phyloP scores from a whole-genome alignment of 2,888 invertebrate species.

The Rhopalosiphum nymphaeae region DNA sequence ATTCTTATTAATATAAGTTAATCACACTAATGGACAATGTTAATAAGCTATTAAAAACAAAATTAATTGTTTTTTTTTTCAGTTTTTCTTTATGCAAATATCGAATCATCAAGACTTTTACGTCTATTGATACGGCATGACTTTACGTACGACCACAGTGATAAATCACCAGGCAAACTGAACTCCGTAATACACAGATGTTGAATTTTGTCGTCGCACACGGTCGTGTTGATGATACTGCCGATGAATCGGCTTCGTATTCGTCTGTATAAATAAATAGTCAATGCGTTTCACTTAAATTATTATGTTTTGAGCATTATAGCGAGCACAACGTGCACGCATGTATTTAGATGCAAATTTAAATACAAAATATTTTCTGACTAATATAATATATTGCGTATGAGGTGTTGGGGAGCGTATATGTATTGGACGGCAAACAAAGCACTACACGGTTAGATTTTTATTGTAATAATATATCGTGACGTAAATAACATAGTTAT shows the following conservation, averaged over 20 bases:
- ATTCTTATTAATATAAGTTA: not conserved
- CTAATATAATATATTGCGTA: too few species aligned
- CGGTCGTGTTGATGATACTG: not conserved
- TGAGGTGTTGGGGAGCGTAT: not conserved
- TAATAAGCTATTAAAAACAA: not conserved
- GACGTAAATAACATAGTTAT: not conserved
- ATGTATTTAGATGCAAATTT: not conserved
- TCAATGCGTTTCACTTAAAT: not conserved
- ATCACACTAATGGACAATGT: not conserved
- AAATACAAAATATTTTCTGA: not conserved
- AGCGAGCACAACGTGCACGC: not conserved
- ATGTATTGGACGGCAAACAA: not conserved
- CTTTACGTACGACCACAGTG: not conserved
- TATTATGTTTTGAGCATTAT: not conserved
- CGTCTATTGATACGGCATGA: not conserved
- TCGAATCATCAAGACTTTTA: not conserved
- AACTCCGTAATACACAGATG: not conserved
- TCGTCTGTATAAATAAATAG: too few species aligned
- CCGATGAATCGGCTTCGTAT: not conserved
- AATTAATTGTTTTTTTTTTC: not conserved
- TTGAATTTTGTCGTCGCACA: not conserved
- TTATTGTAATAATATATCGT: not conserved
- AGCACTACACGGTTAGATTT: not conserved
- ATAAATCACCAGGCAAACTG: not conserved
- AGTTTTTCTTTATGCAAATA: not conserved